These are phyloP conservation scores for Drosophila neotestacea DNA, from an alignment of 2,888 invertebrate species.

Conservation along the genomic window DNA sequence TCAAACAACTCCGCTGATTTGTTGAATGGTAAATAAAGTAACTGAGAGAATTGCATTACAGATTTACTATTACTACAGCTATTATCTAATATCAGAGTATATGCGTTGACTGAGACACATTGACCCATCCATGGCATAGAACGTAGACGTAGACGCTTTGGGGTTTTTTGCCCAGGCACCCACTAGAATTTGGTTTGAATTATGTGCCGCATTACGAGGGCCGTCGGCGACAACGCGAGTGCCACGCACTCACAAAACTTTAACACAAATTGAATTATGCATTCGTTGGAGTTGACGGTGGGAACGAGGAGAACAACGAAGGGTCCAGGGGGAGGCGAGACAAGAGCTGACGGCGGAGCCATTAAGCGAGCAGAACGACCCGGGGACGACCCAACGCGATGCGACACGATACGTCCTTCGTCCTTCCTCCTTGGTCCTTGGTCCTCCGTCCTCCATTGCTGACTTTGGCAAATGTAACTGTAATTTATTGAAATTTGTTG, in stretches of 20 bases:
- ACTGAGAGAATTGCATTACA: neutral
- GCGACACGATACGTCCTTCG: neutral
- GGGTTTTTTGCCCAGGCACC: constrained; percentile 4
- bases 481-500: constrained; percentile 80
- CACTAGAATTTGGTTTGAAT: constrained; percentile 64
- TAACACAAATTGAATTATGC: constrained; percentile 77
- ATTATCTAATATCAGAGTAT: constrained; percentile 12
- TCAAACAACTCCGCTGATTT: constrained; percentile 7
- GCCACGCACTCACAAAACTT: constrained; percentile 72
- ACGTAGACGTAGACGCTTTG: neutral
- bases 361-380: constrained; percentile 55
- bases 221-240: constrained; percentile 45
- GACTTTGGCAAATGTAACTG: constrained; percentile 77
- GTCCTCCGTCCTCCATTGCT: constrained; percentile 34
- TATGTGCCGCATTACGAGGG: constrained; percentile 71
- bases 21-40: neutral
- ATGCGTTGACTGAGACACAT: constrained; percentile 16
- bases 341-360: constrained; percentile 39
- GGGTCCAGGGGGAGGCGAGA: no score
- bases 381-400: constrained; percentile 17
- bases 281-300: constrained; percentile 35
- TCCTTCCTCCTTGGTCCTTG: constrained; percentile 7
- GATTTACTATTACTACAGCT: constrained; percentile 1
- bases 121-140: constrained; percentile 13
- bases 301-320: neutral